Evolutionary conservation across 2,113 vertebrate genomes (phyloP).

Genomic region (Zonotrichia leucophrys): DNA sequence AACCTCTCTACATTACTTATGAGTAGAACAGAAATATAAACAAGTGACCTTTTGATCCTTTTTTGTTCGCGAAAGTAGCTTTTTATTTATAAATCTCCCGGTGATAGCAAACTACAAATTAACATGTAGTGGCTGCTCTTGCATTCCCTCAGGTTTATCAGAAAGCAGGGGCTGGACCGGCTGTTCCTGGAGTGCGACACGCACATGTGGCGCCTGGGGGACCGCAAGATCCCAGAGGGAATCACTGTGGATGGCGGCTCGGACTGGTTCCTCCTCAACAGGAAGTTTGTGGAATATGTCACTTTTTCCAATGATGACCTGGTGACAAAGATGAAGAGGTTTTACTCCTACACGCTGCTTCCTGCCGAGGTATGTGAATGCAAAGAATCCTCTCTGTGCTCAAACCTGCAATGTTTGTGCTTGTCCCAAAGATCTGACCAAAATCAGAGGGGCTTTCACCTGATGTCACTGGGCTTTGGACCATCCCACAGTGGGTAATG

Average conservation of each 20-base stretch:
- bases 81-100: neutral
- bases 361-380: conserved; percentile 87
- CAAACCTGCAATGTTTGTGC: neutral
- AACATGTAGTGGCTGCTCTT: neutral
- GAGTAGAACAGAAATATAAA: neutral
- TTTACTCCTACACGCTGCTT: conserved; percentile 94
- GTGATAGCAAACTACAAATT: neutral
- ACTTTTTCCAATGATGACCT: conserved; percentile 90
- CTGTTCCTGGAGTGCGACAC: conserved; percentile 96
- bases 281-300: conserved; percentile 93
- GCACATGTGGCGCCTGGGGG: conserved; percentile 98
- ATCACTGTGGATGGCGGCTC: conserved; percentile 93
- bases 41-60: conserved; percentile 6
- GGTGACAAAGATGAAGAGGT: conserved; percentile 94
- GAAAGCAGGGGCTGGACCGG: conserved; percentile 94
- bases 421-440: neutral
- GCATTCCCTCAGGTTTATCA: conserved; percentile 84
- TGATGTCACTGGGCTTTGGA: neutral
- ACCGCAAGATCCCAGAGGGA: conserved; percentile 93
- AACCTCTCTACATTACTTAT: neutral
- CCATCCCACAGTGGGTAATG: neutral
- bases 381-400: neutral
- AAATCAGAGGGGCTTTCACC: neutral
- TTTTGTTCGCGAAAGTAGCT: neutral
- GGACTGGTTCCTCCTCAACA: conserved; percentile 96